These are phyloP conservation scores for Eptatretus burgeri DNA, from an alignment of 2,113 vertebrate genomes.

Conservation along the genomic window DNA sequence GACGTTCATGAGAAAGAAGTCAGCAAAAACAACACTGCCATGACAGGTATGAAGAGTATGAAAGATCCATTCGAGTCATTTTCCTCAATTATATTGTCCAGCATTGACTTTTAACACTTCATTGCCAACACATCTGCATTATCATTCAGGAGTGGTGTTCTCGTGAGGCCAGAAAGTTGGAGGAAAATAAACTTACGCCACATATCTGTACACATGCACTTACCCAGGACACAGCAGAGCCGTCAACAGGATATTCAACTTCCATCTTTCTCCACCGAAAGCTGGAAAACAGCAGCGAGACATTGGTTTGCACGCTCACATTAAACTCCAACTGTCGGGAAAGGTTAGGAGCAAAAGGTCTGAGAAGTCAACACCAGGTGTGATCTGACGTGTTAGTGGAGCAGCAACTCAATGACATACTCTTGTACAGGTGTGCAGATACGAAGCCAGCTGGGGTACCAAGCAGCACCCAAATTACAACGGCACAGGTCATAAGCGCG, in stretches of 20 bases:
- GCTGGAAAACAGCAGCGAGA: background rate
- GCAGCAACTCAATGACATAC: background rate
- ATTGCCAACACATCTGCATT: too few species aligned
- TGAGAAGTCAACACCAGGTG: too few species aligned
- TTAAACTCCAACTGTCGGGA: too few species aligned
- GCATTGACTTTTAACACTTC: too few species aligned
- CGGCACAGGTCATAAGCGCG: constrained; percentile 9
- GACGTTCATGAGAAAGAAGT: constrained; percentile 10
- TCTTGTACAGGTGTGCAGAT: constrained; percentile 9
- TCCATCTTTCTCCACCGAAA: background rate
- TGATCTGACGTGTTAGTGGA: too few species aligned
- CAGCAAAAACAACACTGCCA: constrained; percentile 9
- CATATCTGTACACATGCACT: background rate
- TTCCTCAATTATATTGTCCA: too few species aligned
- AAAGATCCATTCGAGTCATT: too few species aligned
- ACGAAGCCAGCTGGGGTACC: constrained; percentile 9
- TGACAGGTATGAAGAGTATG: background rate
- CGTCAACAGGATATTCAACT: background rate
- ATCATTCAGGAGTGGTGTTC: too few species aligned
- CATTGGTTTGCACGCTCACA: too few species aligned
- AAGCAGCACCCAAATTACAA: constrained; percentile 9
- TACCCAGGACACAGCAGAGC: constrained; percentile 3
- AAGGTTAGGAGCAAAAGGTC: too few species aligned
- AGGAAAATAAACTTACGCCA: too few species aligned
- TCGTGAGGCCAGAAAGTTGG: too few species aligned